Base-by-base conservation (phyloP, 2,888 invertebrate species). In the Pimpla rufipes region DNA sequence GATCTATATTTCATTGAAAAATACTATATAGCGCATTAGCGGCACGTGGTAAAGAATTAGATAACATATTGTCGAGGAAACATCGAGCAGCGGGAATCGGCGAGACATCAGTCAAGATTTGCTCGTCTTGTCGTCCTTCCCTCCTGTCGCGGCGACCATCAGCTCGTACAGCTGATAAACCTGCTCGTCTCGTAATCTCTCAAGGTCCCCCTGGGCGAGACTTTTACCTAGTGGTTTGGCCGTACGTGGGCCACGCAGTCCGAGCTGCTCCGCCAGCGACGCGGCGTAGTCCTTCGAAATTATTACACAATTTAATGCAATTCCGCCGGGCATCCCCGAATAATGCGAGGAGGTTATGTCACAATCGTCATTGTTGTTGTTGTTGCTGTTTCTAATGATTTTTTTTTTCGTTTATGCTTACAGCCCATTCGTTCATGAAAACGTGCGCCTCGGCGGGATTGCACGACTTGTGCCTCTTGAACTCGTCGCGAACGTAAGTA, bases 341-440 rank as follows among this genome's bases (percentile, higher is more conserved):
- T 8, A 55, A 35, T n/a, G 35, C 29, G 16, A 68, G 55, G 73
- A 57, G 79, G 80, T 76, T 55, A 70, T 37, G 45, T 42, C 57
- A 6, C 7, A 81, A 74, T 75, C 67, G 11, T 37, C 37, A 16
- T 23, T 42, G 45, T 76, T 59, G 7, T 2, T 55, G 21, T 21
- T 21, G 16, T 47, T 7, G 8, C 6, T 13, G 21, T 37, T n/a
- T n/a, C n/a, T n/a, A n/a, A 5, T 7, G 2, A n/a, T 23, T 29
- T 50, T 13, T 23, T 68, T 37, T 57, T 52, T 45, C 52, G 50
- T 35, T 7, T 81, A 47, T 85, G 92, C 95, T 94, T 93, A 97
- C 98, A 67, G 97, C 96, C 98, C 98, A 99, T 94, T 98, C 98
- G 35, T 95, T 95, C 93, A 98, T 95, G 91, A 99, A 99, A 73